Percentiles rank a stretch among this genome's conserved stretches.
Conservation (phyloP, 2,113 vertebrate genomes). For the Hemiscyllium ocellatum region DNA sequence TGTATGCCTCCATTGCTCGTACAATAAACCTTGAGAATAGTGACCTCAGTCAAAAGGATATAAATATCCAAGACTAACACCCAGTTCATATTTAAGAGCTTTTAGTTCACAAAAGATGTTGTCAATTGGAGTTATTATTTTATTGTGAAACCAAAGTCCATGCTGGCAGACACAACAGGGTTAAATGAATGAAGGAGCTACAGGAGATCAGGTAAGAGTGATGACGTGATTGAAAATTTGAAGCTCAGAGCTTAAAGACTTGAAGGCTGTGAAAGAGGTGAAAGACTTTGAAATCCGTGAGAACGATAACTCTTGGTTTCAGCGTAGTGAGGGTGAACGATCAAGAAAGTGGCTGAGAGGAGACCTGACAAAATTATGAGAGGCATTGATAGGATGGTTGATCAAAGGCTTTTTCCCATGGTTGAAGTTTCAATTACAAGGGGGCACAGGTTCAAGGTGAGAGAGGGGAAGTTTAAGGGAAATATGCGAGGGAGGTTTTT, state of each 20-base stretch:
- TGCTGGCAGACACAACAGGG: background rate
- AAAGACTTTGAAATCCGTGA: background rate
- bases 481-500: no score
- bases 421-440: no score
- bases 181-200: background rate
- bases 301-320: background rate
- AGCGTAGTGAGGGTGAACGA: background rate
- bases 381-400: background rate
- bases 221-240: background rate
- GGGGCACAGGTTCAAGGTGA: no score
- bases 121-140: background rate
- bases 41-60: background rate
- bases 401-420: no score
- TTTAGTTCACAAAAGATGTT: background rate
- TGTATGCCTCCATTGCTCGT: background rate
- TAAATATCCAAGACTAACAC: background rate
- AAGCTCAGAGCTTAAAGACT: no score
- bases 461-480: background rate
- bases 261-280: background rate
- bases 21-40: background rate
- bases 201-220: background rate
- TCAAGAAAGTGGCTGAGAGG: background rate
- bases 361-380: background rate
- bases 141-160: background rate
- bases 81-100: background rate